These are phyloP conservation scores for Serranus cabrilla DNA, from an alignment of 2,797 vertebrate species.

Conservation along the genomic window DNA sequence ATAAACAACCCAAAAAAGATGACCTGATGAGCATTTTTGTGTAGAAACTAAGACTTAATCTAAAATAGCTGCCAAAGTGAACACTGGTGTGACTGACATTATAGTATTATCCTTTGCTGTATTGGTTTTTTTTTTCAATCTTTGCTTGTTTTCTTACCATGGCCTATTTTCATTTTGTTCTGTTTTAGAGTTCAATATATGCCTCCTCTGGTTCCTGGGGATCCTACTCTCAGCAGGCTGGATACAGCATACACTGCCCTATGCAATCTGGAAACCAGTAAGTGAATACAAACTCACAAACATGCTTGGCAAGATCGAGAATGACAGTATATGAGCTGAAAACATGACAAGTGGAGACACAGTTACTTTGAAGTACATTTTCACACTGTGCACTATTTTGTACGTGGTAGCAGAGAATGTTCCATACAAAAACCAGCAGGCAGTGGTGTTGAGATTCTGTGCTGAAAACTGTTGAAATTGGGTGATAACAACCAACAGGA, in stretches of 20 bases:
- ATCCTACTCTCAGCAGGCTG: slow-evolving; percentile 78
- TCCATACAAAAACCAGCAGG: slow-evolving; percentile 6
- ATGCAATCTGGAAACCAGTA: slow-evolving; percentile 89
- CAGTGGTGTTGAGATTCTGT: not conserved
- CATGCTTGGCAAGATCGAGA: not conserved
- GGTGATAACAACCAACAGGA: slow-evolving; percentile 4
- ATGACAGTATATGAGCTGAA: too few relatives aligned
- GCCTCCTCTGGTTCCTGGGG: slow-evolving; percentile 79
- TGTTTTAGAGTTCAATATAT: slow-evolving; percentile 82
- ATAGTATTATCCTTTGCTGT: not conserved
- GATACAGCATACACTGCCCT: slow-evolving; percentile 84
- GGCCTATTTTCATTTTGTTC: slow-evolving; percentile 29
- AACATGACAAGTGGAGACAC: not conserved
- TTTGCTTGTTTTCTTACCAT: not conserved
- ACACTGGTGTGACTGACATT: not conserved
- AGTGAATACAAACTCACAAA: slow-evolving; percentile 62
- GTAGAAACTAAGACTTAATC: too few relatives aligned
- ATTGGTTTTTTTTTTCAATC: not conserved
- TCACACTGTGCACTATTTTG: not conserved
- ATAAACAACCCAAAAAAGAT: too few relatives aligned
- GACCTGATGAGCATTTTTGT: too few relatives aligned
- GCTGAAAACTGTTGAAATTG: slow-evolving; percentile 10
- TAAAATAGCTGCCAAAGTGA: too few relatives aligned
- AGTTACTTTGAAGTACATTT: not conserved
- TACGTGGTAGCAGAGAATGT: not conserved